These are phyloP conservation scores for Isurus oxyrinchus DNA, from an alignment of 2,113 vertebrate species.

Conservation along the genomic window DNA sequence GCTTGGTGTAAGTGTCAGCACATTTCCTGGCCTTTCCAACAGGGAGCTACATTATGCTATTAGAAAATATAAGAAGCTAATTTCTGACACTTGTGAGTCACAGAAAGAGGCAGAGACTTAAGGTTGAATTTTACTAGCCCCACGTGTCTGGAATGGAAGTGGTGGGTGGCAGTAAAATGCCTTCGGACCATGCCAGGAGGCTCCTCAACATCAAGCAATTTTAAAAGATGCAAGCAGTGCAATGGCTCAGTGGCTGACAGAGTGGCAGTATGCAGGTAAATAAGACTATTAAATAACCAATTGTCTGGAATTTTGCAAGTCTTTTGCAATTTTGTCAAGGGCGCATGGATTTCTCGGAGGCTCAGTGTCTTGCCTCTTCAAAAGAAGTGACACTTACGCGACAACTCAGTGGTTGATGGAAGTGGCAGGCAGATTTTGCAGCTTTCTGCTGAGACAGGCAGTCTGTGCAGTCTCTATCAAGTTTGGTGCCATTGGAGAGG, in stretches of 20 bases:
- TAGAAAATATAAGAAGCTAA: neutral
- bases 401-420: neutral
- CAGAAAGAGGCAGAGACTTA: neutral
- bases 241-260: neutral
- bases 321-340: neutral
- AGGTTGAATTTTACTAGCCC: neutral
- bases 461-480: neutral
- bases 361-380: neutral
- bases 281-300: neutral
- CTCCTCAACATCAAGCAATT: neutral
- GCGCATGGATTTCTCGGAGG: neutral
- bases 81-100: neutral
- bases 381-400: neutral
- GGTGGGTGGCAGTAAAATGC: neutral
- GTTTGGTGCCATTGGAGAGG: neutral
- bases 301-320: neutral
- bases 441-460: neutral
- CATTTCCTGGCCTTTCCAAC: neutral
- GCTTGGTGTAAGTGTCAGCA: neutral
- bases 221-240: neutral
- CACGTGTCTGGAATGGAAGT: neutral
- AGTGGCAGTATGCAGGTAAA: neutral
- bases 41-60: neutral
- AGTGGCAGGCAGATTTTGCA: neutral
- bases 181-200: neutral